Evolutionary conservation across 2,888 invertebrate species (phyloP).

Genomic region (Alloplasta piceator): DNA sequence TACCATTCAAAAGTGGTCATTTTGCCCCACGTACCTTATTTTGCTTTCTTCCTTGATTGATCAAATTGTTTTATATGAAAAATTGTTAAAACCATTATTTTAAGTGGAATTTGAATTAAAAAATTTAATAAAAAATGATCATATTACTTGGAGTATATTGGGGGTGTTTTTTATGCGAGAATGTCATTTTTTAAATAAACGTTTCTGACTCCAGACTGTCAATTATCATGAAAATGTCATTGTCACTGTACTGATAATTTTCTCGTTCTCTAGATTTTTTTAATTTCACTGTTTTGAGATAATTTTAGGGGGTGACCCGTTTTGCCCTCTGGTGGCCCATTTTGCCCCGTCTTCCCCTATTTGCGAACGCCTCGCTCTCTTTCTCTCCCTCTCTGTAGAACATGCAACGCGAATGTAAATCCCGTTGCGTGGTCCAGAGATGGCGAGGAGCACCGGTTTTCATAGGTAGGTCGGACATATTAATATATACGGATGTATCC

Average conservation of each 20-base stretch:
- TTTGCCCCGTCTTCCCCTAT: background rate
- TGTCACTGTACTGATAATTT: background rate
- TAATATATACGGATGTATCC: background rate
- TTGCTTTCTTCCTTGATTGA: too few relatives aligned
- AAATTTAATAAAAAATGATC: too few relatives aligned
- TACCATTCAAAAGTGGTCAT: too few relatives aligned
- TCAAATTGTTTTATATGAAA: too few relatives aligned
- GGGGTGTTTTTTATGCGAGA: too few relatives aligned
- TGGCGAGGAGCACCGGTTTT: background rate
- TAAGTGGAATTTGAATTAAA: too few relatives aligned
- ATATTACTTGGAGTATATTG: too few relatives aligned
- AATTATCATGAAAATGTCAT: too few relatives aligned
- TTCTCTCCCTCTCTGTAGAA: constrained; percentile 19
- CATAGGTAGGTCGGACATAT: background rate
- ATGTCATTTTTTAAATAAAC: too few relatives aligned
- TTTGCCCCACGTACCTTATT: too few relatives aligned
- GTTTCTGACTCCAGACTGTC: too few relatives aligned
- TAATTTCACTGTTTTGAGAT: background rate
- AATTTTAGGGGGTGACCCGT: background rate
- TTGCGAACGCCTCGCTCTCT: constrained; percentile 28
- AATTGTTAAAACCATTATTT: too few relatives aligned
- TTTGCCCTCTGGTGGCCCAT: background rate
- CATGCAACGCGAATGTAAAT: constrained; percentile 43
- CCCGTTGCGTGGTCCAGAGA: constrained; percentile 56
- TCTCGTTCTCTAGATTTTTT: background rate